Evolutionary conservation across 2,113 vertebrate genomes (phyloP), one percentile per base, ranked within the genome.

Genomic region (Noctilio leporinus): DNA sequence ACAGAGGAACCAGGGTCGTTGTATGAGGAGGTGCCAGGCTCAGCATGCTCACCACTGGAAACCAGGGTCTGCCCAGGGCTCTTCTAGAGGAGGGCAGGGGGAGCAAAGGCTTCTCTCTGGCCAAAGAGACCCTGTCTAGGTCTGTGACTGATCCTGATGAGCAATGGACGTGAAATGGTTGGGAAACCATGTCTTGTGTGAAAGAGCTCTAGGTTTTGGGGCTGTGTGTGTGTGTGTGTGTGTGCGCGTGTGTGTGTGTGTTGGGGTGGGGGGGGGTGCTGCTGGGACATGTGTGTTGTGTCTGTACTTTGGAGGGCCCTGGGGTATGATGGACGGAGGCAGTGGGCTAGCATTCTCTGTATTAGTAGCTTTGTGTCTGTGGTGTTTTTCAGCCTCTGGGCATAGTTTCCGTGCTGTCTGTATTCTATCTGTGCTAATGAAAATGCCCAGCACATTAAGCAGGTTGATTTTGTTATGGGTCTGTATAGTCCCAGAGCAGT

Each of bases 391-490:
- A 26, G 47, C 67, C 38, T 70, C 62, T 40, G 62, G 89, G 55
- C 81, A 89, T 80, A 70, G 55, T 67, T 85, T 83, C 69, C 24
- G 4, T 40, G 22, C 64, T 78, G 77, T 62, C 67, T 70, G 53
- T 76, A 51, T 22, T 76, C 16, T 72, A 30, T 89, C 73, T 95
- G 51, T 87, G 92, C 84, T 95, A 75, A 93, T 94, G 87, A 90
- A 95, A 81, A 47, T 8, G 7, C 51, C 57, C 10, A 43, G 93
- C 87, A 81, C 30, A 15, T 92, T 77, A 89, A 89, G 75, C 65
- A 67, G 57, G 64, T 15, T 90, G 90, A 87, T 92, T 87, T 84
- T 89, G 51, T 92, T 70, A 30, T 85, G 67, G 62, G 17, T 77
- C 77, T 92, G 28, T 59, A 35, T 57, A 26, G 95, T 62, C 88